Evolutionary conservation across 2,888 invertebrate species (phyloP).

Genomic region (Apamea crenata): DNA sequence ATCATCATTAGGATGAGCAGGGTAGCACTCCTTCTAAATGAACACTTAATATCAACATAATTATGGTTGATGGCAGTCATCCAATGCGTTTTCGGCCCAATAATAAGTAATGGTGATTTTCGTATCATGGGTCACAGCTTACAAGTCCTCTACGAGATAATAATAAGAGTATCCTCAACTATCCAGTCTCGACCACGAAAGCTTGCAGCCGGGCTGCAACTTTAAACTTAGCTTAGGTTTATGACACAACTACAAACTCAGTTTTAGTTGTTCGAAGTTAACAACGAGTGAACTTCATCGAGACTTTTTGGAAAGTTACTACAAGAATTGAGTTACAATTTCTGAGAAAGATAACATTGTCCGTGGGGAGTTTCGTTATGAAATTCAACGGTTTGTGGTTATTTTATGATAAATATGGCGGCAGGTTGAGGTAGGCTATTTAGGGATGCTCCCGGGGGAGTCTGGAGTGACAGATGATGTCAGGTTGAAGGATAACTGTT

Average conservation of each 20-base stretch:
- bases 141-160: conserved; percentile 24
- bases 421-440: conserved; percentile 10
- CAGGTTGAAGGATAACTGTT: conserved; percentile 12
- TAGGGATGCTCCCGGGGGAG: conserved; percentile 30
- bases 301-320: conserved; percentile 52
- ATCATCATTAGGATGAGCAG: not conserved
- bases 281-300: conserved; percentile 46
- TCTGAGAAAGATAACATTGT: conserved; percentile 45
- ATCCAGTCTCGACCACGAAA: not conserved
- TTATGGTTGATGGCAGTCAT: not conserved
- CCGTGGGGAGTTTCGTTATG: conserved; percentile 51
- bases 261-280: conserved; percentile 54
- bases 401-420: conserved; percentile 32
- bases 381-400: conserved; percentile 53
- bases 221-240: conserved; percentile 63
- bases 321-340: conserved; percentile 59
- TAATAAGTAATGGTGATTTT: not conserved
- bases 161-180: conserved; percentile 16
- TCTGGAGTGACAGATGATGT: conserved; percentile 35
- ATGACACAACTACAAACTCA: conserved; percentile 57
- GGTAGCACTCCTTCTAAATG: not conserved
- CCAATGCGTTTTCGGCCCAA: not conserved
- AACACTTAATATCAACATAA: not conserved
- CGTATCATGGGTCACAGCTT: not conserved
- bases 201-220: conserved; percentile 31